Base-by-base conservation (phyloP, 2,113 vertebrate genomes). In the Oncorhynchus gorbuscha region DNA sequence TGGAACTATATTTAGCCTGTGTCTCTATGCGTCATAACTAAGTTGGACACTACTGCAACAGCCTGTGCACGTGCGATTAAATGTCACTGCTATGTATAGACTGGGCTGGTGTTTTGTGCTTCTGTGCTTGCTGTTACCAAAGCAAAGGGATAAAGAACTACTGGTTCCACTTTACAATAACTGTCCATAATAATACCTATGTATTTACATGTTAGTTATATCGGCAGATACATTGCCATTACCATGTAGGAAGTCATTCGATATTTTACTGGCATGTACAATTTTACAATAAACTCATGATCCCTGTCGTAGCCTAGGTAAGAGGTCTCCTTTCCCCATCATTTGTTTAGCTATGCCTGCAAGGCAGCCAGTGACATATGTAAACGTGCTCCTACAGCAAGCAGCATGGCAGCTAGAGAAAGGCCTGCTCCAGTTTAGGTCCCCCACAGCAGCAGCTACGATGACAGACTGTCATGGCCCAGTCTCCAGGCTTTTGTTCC, bases 1-100 rank as follows among this genome's bases (percentile, higher is more conserved):
- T 12, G 28, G 12, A 35, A 74, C 88, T 93, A 94, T 90, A 92
- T 93, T 92, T 93, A 94, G 88, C 85, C 66, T 18, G 90, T 93
- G 89, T 93, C 88, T 90, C 89, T 87, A 89, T 89, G 92, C 86
- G 58, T 93, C 90, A 89, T 79, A 74, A 84, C 81, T 76, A 84
- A 80, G 86, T 86, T 89, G 92, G 90, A 88, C 90, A 87, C 92
- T 77, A 80, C 78, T 77, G 85, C 81, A 64, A 83, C 76, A 87
- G 86, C 79, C 28, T 74, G 66, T 58, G 83, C 76, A 89, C 64
- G 59, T 83, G 83, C 85, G 71, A 83, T 73, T 35, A 83, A 84
- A 79, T 79, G 85, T 86, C 76, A 72, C 48, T 65, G 77, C 73
- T 67, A 90, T 84, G 74, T 86, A 81, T 77, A 77, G 68, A 71